Evolutionary conservation across 2,797 vertebrate species (phyloP), one percentile per base, ranked within the genome.

Genomic region (Protosalanx chinensis): DNA sequence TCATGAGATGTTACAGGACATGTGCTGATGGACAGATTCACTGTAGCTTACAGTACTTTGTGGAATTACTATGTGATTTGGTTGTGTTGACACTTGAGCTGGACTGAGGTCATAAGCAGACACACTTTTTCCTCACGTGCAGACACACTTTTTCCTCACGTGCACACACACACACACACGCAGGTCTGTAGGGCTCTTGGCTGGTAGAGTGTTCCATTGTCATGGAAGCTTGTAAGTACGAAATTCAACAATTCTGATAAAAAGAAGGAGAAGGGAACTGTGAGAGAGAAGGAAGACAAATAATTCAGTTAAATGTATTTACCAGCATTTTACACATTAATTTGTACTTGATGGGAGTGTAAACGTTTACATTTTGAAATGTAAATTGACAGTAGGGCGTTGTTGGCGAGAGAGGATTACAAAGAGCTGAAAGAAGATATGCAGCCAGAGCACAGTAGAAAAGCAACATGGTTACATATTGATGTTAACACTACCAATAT

Each of bases 81-180:
- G 2, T 46, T 51, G 59, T 68, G 71, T 71, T 51, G 68, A 70
- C 75, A 29, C 80, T 15, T 68, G 41, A 85, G 84, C 85, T 81
- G 84, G 86, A 80, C 84, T 87, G 76, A 82, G 74, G 71, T 80
- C 67, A 63, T 70, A 41, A 64, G 20, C 64, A 7, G 4, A 46
- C 37, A 46, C 37, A 46, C 61, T 32, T 13, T 10, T 15, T 2
- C 18, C 49, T 5, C 58, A 37, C 72, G 53, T 27, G 3, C 64
- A 8, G 4, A 27, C 64, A 49, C 37, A 29, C n/a, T n/a, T n/a
- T n/a, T n/a, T n/a, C n/a, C n/a, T n/a, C 61, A 37, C 30, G 1
- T 53, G 29, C 72, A 61, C 30, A 5, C 58, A 37, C 72, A 62
- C 30, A 5, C 8, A 23, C 49, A 66, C 16, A 12, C 0, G 51